A percentile compares a stretch with the other conserved stretches of the same genome.
These are phyloP conservation scores for Rugalucina vietnamica DNA, from an alignment of 2,888 invertebrate species.

Conservation along the genomic window DNA sequence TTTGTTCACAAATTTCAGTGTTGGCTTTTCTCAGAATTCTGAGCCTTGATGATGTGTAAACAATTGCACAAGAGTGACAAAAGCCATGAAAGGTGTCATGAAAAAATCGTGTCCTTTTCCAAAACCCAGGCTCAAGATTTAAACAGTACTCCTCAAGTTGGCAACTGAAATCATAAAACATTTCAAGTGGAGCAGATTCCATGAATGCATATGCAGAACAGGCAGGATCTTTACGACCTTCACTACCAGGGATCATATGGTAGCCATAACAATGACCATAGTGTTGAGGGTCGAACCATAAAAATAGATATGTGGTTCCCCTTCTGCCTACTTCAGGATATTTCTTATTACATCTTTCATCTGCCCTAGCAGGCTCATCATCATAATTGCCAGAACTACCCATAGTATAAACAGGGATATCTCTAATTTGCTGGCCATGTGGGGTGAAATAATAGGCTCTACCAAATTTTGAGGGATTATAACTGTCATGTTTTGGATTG, in stretches of 20 bases:
- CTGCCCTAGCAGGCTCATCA: neutral
- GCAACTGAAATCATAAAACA: slow-evolving; percentile 29
- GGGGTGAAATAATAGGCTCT: slow-evolving; percentile 10
- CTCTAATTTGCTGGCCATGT: neutral
- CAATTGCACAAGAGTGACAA: neutral
- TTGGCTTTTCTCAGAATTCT: neutral
- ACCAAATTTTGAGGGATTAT: slow-evolving; percentile 8
- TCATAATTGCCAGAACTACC: neutral
- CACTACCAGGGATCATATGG: neutral
- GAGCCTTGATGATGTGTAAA: slow-evolving; percentile 1
- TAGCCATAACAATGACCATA: slow-evolving; percentile 13
- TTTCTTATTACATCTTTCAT: neutral
- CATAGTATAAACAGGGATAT: neutral
- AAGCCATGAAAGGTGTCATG: slow-evolving; percentile 33
- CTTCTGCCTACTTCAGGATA: neutral
- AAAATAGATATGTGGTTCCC: slow-evolving; percentile 6
- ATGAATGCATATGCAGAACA: slow-evolving; percentile 12
- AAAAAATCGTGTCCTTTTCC: slow-evolving; percentile 2
- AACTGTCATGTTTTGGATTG: neutral
- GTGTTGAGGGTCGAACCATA: neutral
- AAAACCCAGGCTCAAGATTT: slow-evolving; percentile 14
- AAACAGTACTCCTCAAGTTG: slow-evolving; percentile 24
- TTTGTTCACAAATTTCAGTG: slow-evolving; percentile 3
- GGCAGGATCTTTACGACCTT: slow-evolving; percentile 10
- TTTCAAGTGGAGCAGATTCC: slow-evolving; percentile 12